These are phyloP conservation scores for Tursiops truncatus DNA, from an alignment of 2,113 vertebrate genomes.

Conservation along the genomic window DNA sequence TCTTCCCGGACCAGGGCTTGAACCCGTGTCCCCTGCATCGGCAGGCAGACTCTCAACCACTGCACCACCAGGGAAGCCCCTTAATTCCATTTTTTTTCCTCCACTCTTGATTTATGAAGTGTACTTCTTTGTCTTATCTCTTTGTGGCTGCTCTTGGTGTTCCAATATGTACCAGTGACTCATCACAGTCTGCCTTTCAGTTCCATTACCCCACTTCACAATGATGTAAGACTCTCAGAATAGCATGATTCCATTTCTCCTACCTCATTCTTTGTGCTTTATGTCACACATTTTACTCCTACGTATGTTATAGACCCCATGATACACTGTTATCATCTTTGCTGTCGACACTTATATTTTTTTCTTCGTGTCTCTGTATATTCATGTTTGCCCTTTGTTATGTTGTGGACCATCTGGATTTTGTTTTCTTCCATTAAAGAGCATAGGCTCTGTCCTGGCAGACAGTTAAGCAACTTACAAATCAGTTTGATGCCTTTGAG, in stretches of 20 bases:
- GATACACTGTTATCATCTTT: no score
- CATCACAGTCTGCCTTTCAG: not conserved
- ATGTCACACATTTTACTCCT: not conserved
- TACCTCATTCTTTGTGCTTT: not conserved
- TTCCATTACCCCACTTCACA: no score
- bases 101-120: not conserved
- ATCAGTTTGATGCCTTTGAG: not conserved
- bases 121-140: not conserved
- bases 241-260: no score
- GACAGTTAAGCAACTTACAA: not conserved
- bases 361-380: not conserved
- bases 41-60: no score
- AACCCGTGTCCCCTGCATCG: no score
- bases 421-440: not conserved
- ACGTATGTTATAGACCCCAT: not conserved
- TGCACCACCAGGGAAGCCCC: no score
- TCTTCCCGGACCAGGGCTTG: no score
- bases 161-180: not conserved
- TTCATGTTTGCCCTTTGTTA: not conserved
- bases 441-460: not conserved
- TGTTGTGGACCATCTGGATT: not conserved
- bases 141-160: not conserved
- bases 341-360: not conserved
- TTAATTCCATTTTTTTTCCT: not conserved
- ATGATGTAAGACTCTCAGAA: accelerated